Percentiles rank a stretch among this genome's conserved stretches.
Evolutionary conservation across 1,140 invertebrate genomes (phyloP).

Genomic region (Drosophila funebris): DNA sequence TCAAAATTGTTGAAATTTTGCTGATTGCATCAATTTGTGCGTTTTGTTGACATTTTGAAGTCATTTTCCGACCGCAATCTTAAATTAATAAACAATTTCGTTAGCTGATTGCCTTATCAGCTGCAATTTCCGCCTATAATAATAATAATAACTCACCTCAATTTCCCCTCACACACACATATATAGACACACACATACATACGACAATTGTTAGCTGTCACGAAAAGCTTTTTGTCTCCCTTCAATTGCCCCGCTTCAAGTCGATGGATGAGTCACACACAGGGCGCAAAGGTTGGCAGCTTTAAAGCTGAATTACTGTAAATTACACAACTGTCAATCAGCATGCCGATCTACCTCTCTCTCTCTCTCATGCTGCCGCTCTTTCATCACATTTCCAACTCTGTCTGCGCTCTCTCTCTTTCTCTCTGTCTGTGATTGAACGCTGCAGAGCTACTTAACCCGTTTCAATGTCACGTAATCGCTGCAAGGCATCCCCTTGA

Average conservation of each 20-base stretch:
- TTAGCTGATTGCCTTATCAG: slow-evolving; percentile 40
- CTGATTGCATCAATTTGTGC: neutral
- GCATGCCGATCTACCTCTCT: neutral
- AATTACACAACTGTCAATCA: slow-evolving; percentile 28
- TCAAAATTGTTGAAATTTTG: neutral
- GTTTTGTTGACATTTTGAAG: neutral
- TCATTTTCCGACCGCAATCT: slow-evolving; percentile 1
- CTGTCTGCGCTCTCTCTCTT: too few relatives aligned
- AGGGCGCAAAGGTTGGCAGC: slow-evolving; percentile 5
- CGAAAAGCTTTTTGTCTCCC: slow-evolving; percentile 41
- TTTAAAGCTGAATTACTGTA: slow-evolving; percentile 41
- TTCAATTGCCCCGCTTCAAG: neutral
- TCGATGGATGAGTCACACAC: slow-evolving; percentile 21
- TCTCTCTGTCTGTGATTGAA: neutral
- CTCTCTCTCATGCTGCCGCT: neutral
- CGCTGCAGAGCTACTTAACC: slow-evolving; percentile 57
- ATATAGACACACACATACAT: slow-evolving; percentile 6
- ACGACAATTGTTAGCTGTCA: slow-evolving; percentile 64
- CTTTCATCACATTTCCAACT: too few relatives aligned
- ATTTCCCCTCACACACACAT: neutral
- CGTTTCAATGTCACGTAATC: slow-evolving; percentile 77
- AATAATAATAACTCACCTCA: slow-evolving; percentile 13
- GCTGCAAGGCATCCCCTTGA: slow-evolving; percentile 56
- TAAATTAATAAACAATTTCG: slow-evolving; percentile 38
- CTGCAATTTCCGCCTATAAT: slow-evolving; percentile 45